phyloP scores from a whole-genome alignment of 2,888 invertebrate genomes.

The Cheilosia soror region DNA sequence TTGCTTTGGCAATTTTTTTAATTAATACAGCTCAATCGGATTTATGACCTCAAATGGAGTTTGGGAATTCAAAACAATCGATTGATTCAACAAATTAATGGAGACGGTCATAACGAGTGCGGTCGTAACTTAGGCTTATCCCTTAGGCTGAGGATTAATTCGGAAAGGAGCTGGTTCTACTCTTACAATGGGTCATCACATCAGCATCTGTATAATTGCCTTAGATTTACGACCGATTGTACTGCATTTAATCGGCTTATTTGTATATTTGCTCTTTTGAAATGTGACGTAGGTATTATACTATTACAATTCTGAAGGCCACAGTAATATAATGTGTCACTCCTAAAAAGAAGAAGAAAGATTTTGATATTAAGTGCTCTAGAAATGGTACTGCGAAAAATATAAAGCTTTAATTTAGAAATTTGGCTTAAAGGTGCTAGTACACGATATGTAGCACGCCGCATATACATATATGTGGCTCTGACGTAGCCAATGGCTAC shows the following conservation, averaged over 20 bases:
- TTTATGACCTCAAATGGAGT: slow-evolving; percentile 49
- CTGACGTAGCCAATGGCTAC: too few species aligned
- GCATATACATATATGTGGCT: too few species aligned
- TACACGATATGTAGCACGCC: too few species aligned
- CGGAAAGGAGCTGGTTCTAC: neutral
- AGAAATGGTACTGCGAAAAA: too few species aligned
- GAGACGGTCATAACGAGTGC: neutral
- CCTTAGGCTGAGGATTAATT: slow-evolving; percentile 9
- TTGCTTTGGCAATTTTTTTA: slow-evolving; percentile 50
- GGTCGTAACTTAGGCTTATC: neutral
- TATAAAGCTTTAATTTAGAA: too few species aligned
- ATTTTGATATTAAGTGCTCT: too few species aligned
- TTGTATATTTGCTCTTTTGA: neutral
- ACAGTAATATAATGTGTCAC: too few species aligned
- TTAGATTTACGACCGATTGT: neutral
- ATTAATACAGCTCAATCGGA: slow-evolving; percentile 55
- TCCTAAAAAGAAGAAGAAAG: too few species aligned
- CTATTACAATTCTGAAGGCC: too few species aligned
- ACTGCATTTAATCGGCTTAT: neutral
- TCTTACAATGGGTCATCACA: neutral
- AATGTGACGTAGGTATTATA: neutral
- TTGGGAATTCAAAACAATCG: slow-evolving; percentile 36
- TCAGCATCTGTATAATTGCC: neutral
- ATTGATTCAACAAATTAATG: slow-evolving; percentile 8
- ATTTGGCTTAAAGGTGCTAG: too few species aligned